These are phyloP conservation scores for Phrynocephalus guinanensis DNA, from an alignment of 2,797 vertebrate species.

Conservation along the genomic window DNA sequence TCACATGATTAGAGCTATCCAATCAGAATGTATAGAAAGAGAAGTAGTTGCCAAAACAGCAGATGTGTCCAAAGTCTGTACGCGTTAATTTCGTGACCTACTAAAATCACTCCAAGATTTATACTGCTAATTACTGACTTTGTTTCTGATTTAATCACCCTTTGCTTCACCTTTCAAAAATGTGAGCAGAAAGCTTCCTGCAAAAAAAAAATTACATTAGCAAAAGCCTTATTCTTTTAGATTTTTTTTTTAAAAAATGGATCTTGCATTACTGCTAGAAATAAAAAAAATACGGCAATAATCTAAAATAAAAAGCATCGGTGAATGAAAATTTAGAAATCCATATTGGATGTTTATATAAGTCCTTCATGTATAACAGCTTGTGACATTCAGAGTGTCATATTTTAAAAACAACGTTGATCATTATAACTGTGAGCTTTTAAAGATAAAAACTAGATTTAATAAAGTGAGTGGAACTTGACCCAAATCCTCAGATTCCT, in stretches of 20 bases:
- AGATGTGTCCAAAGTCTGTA: constrained; percentile 82
- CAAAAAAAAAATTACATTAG: constrained; percentile 54
- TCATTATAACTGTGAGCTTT: constrained; percentile 28
- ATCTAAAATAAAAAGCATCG: background rate
- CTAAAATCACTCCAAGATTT: constrained; percentile 81
- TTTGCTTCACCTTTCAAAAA: constrained; percentile 77
- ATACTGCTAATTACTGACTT: constrained; percentile 81
- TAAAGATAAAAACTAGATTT: constrained; percentile 34
- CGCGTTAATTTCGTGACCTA: constrained; percentile 81
- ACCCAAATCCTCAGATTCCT: background rate
- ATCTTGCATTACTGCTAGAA: background rate
- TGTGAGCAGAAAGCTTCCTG: constrained; percentile 11
- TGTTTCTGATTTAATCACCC: constrained; percentile 77
- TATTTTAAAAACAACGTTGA: constrained; percentile 10
- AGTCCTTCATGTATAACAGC: constrained; percentile 3
- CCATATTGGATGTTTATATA: background rate
- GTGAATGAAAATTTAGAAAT: constrained; percentile 45
- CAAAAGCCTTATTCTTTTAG: constrained; percentile 51
- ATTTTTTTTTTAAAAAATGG: constrained; percentile 22
- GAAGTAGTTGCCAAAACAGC: constrained; percentile 80
- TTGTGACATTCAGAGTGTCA: constrained; percentile 16
- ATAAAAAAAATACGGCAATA: background rate
- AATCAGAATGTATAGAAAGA: constrained; percentile 69
- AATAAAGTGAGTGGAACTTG: constrained; percentile 15
- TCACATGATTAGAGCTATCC: constrained; percentile 70